phyloP scores from a whole-genome alignment of 2,888 invertebrate species.

The Melinaea marsaeus region DNA sequence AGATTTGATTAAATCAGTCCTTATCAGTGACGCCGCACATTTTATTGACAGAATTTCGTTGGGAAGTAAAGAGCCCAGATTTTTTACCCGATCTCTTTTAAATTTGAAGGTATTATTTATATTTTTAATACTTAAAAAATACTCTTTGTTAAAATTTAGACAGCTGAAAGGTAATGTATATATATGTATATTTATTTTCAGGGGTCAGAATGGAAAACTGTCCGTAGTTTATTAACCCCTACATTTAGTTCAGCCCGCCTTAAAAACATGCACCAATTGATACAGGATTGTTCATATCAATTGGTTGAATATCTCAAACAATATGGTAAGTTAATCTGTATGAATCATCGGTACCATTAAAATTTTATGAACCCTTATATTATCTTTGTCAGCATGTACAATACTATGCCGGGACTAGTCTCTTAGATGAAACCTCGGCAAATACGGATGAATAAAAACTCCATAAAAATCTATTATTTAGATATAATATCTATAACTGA shows the following conservation, averaged over 20 bases:
- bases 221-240: constrained; percentile 73
- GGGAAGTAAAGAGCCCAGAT: constrained; percentile 53
- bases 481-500: too few species aligned
- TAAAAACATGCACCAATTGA: constrained; percentile 69
- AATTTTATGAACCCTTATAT: too few species aligned
- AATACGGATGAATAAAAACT: too few species aligned
- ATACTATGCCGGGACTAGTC: too few species aligned
- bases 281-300: constrained; percentile 66
- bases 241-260: constrained; percentile 76
- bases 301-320: constrained; percentile 63
- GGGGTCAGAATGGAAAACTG: constrained; percentile 75
- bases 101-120: constrained; percentile 38
- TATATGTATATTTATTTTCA: constrained; percentile 33
- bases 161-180: too few species aligned
- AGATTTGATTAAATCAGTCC: constrained; percentile 77
- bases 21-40: constrained; percentile 78
- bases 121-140: neutral
- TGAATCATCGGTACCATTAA: too few species aligned
- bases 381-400: too few species aligned
- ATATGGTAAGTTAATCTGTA: constrained; percentile 42
- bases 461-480: too few species aligned
- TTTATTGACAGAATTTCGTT: constrained; percentile 72
- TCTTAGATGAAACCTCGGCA: too few species aligned
- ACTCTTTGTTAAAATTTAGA: neutral
- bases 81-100: constrained; percentile 51